A percentile compares a stretch with the other conserved stretches of the same genome.
Evolutionary conservation across 2,113 vertebrate genomes (phyloP).

Genomic region (Physeter macrocephalus): DNA sequence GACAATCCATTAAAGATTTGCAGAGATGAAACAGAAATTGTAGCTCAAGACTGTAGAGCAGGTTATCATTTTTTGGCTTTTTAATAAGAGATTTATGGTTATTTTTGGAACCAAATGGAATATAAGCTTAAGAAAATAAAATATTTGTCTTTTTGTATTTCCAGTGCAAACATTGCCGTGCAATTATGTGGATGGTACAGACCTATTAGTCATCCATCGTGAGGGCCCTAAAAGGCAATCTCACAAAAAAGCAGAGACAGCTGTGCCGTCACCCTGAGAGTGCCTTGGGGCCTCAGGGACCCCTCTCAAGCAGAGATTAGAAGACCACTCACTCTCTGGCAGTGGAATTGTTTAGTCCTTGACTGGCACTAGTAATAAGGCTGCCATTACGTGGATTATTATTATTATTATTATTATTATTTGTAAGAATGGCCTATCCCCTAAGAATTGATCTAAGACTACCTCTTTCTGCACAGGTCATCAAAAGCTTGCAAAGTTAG

Average conservation of each 20-base stretch:
- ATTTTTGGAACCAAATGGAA: constrained; percentile 3
- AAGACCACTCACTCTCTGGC: constrained; percentile 36
- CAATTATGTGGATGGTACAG: not conserved
- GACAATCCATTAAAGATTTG: not conserved
- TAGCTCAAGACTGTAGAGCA: not conserved
- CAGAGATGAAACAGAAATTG: not conserved
- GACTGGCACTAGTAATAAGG: constrained; percentile 21
- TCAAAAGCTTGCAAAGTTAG: constrained; percentile 30
- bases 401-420: not conserved
- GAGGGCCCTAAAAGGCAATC: not conserved
- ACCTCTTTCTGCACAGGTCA: not conserved
- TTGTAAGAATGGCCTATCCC: not conserved
- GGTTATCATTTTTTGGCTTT: not conserved
- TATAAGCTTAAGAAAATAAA: constrained; percentile 32
- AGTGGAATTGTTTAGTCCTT: not conserved
- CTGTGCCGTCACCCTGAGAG: constrained; percentile 35
- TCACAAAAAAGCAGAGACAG: constrained; percentile 33
- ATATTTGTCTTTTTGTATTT: constrained; percentile 18
- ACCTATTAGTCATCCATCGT: constrained; percentile 29
- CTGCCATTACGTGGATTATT: not conserved
- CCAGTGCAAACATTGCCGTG: not conserved
- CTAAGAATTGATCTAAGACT: not conserved
- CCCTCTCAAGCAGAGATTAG: constrained; percentile 52
- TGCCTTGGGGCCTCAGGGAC: constrained; percentile 43
- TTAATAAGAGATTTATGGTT: not conserved